Evolutionary conservation across 2,113 vertebrate species (phyloP), one percentile per base, ranked within the genome.

Genomic region (Myotis lucifugus): DNA sequence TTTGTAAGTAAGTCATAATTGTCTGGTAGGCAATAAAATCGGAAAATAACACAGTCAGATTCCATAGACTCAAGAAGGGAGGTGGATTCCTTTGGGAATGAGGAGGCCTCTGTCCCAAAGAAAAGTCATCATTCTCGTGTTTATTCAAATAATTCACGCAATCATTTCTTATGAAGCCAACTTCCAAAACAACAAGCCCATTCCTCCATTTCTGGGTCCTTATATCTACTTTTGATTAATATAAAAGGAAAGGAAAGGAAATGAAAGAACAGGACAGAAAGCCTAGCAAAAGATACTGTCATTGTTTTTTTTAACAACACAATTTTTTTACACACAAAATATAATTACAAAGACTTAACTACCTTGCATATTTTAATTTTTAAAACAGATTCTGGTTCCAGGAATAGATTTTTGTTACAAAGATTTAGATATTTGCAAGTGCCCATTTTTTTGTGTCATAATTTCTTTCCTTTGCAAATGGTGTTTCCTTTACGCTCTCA

Each of bases 391-490:
- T 73, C 72, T 27, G 18, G 76, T 91, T 87, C 92, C 59, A 90
- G 56, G 56, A 46, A 84, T 37, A 79, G 66, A 91, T 66, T 73
- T 81, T 70, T 18, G 67, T 93, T 81, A 50, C 52, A 81, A 93
- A 85, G 46, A 95, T 54, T 59, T 81, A 70, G 90, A 54, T 48
- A 82, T 66, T 90, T 70, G 34, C 29, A 78, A 70, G 19, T 27
- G 34, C 46, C 81, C 66, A 76, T 25, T 42, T 13, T 50, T 83
- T 81, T 46, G 13, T 48, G 3, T 56, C 48, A 77, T 21, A 54
- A 86, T 95, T 86, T 89, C 83, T 78, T 95, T 79, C 82, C 66
- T 72, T 90, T 95, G 61, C 18, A 59, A 86, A 66, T n/a, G 11
- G 14, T 25, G 78, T 94, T 95, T 93, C 59, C 85, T 85, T 61